These are phyloP conservation scores for Equus quagga DNA, from an alignment of 2,113 vertebrate genomes.

Conservation along the genomic window DNA sequence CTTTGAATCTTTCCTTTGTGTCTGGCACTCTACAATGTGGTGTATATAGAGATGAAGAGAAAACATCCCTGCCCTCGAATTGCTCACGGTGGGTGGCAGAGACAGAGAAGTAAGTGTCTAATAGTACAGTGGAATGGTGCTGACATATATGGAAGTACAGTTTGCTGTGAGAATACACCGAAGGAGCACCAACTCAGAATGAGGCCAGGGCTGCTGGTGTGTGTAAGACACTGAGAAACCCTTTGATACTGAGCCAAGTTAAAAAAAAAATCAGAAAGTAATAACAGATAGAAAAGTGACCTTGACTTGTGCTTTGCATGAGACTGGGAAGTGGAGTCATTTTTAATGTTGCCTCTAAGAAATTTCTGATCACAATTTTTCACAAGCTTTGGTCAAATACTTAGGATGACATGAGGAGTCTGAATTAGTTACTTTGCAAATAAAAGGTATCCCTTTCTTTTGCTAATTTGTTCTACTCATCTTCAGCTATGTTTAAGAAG, in stretches of 20 bases:
- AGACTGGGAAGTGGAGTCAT: background rate
- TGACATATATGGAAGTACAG: accelerated
- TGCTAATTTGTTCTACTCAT: background rate
- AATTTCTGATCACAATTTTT: background rate
- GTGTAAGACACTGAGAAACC: background rate
- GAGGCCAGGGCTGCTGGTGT: background rate
- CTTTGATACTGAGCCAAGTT: background rate
- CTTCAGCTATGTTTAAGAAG: conserved; percentile 13
- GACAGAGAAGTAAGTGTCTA: background rate
- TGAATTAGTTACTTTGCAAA: background rate
- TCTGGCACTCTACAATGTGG: background rate
- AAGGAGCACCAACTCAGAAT: no score
- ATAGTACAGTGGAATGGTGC: background rate
- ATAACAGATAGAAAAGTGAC: background rate
- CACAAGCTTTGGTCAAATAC: background rate
- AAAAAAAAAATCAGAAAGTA: background rate
- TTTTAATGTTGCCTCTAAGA: background rate
- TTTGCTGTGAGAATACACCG: background rate
- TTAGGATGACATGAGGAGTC: background rate
- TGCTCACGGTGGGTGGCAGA: background rate
- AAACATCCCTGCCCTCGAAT: background rate
- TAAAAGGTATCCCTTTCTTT: background rate
- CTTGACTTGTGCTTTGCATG: background rate
- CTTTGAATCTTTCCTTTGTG: background rate
- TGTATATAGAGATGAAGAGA: background rate